These are phyloP conservation scores for Alviniconcha strummeri DNA, from an alignment of 2,888 invertebrate species.

Conservation along the genomic window DNA sequence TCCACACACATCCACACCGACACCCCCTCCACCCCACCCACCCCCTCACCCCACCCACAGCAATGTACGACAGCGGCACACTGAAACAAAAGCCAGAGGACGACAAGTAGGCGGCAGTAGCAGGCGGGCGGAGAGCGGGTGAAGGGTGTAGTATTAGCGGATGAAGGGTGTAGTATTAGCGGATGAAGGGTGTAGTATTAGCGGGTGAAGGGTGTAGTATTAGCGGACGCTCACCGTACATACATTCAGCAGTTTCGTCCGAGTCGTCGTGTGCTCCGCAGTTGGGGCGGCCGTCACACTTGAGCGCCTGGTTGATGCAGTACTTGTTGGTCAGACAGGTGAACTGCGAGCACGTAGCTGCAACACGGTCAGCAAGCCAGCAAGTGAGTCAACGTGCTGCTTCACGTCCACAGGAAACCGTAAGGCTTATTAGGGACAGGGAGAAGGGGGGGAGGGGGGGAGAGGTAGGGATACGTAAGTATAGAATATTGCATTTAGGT, in stretches of 20 bases:
- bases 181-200: too few relatives aligned
- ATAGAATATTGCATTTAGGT: too few relatives aligned
- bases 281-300: conserved; percentile 87
- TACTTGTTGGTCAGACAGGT: conserved; percentile 76
- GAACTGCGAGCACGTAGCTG: conserved; percentile 63
- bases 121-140: too few relatives aligned
- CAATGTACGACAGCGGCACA: not conserved
- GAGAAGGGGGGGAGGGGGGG: too few relatives aligned
- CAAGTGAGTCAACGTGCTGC: too few relatives aligned
- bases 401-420: too few relatives aligned
- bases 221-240: conserved; percentile 44
- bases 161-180: too few relatives aligned
- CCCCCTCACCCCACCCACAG: too few relatives aligned
- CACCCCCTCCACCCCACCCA: not conserved
- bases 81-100: not conserved
- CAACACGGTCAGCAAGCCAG: conserved; percentile 2
- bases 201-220: too few relatives aligned
- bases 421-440: too few relatives aligned
- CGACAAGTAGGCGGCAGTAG: not conserved
- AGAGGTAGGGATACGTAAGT: too few relatives aligned
- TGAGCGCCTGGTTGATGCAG: conserved; percentile 86
- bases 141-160: too few relatives aligned
- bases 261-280: conserved; percentile 87
- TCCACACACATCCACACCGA: not conserved
- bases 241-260: conserved; percentile 77